phyloP scores from a whole-genome alignment of 2,113 vertebrate genomes.

The Cephalopterus ornatus region DNA sequence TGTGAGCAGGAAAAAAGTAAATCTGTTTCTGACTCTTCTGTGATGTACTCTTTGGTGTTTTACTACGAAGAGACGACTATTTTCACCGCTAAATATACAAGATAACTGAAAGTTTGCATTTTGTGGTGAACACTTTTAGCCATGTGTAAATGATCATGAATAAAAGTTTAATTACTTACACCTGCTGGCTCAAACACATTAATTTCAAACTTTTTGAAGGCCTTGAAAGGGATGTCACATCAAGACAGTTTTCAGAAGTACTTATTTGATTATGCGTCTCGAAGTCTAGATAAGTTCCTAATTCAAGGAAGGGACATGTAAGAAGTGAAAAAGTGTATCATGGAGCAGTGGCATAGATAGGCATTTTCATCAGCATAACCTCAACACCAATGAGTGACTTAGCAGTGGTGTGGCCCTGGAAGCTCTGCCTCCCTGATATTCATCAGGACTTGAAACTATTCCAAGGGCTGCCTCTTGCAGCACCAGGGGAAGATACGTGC shows the following conservation, averaged over 20 bases:
- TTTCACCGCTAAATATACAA: conserved; percentile 25
- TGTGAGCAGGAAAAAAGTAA: neutral
- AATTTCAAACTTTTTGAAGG: neutral
- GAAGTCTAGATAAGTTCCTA: neutral
- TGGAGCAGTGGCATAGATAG: neutral
- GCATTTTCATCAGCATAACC: neutral
- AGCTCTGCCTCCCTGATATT: neutral
- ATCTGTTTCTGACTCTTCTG: neutral
- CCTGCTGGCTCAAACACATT: neutral
- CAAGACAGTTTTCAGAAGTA: neutral
- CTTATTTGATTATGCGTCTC: neutral
- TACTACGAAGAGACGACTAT: neutral
- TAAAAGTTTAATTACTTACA: conserved; percentile 54
- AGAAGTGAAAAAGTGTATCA: neutral
- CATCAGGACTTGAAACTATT: neutral
- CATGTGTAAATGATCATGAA: conserved; percentile 26
- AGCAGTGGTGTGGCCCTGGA: neutral
- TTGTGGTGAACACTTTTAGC: conserved; percentile 29
- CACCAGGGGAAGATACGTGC: too few relatives aligned
- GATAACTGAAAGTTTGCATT: neutral
- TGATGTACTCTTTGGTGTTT: conserved; percentile 25
- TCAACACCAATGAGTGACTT: neutral
- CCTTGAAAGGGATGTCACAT: neutral
- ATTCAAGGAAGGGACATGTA: neutral
- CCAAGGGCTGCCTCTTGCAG: neutral